Conservation (phyloP, 2,888 invertebrate species). For the Ornithoptera priamus region DNA sequence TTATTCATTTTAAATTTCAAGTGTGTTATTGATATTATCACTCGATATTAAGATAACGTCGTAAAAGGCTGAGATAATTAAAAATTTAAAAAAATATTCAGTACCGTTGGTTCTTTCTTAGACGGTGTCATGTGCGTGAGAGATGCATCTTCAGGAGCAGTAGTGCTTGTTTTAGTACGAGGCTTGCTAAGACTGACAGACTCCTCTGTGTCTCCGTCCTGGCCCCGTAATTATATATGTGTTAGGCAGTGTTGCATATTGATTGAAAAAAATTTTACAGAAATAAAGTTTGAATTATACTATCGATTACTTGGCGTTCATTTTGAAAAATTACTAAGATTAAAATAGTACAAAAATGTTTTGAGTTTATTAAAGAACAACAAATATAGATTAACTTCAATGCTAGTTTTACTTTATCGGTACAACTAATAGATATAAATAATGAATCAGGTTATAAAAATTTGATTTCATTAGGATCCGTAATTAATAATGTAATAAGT, state of each 20-base stretch:
- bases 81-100: conserved; percentile 39
- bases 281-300: not conserved
- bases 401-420: not conserved
- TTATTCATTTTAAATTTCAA: not conserved
- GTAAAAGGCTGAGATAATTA: conserved; percentile 58
- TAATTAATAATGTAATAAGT: not conserved
- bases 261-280: conserved; percentile 5
- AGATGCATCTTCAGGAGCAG: conserved; percentile 74
- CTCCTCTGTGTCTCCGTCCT: conserved; percentile 76
- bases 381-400: too few relatives aligned
- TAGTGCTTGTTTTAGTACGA: conserved; percentile 73
- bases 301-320: not conserved
- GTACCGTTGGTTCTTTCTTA: conserved; percentile 76
- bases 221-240: conserved; percentile 49
- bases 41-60: too few relatives aligned
- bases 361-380: not conserved
- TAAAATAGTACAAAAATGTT: not conserved
- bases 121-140: conserved; percentile 76
- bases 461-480: conserved; percentile 7
- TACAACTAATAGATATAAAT: conserved; percentile 1
- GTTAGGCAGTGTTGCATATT: conserved; percentile 38
- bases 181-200: conserved; percentile 72
- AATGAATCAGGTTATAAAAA: not conserved
- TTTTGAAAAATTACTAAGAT: too few relatives aligned
- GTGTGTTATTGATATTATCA: not conserved